phyloP scores from a whole-genome alignment of 2,797 vertebrate species.

The Melanotaenia pygmaea region DNA sequence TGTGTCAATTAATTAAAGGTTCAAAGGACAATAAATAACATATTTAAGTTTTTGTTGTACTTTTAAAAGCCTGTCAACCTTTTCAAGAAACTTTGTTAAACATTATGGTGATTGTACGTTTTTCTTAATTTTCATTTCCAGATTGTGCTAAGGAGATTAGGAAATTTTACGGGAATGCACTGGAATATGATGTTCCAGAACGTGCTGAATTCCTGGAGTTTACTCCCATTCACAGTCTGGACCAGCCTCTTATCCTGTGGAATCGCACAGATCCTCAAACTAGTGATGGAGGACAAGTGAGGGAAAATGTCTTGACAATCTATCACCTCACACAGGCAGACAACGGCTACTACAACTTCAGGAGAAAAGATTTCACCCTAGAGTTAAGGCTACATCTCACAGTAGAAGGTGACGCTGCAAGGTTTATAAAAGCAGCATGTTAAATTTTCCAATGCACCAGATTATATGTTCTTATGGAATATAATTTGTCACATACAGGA shows the following conservation, averaged over 20 bases:
- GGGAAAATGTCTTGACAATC: fast-evolving
- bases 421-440: not conserved
- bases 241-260: conserved; percentile 41
- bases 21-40: too few relatives aligned
- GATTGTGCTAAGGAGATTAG: conserved; percentile 8
- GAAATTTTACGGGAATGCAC: fast-evolving
- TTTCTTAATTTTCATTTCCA: conserved; percentile 27
- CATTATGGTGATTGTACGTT: not conserved
- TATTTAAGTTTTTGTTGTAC: too few relatives aligned
- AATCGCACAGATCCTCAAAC: conserved; percentile 31
- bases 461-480: not conserved
- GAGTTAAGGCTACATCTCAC: not conserved
- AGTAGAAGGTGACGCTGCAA: conserved; percentile 54
- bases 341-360: conserved; percentile 60
- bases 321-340: conserved; percentile 28
- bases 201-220: conserved; percentile 35
- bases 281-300: not conserved
- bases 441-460: not conserved
- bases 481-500: conserved; percentile 36
- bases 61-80: too few relatives aligned
- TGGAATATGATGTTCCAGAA: fast-evolving
- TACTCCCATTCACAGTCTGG: fast-evolving
- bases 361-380: conserved; percentile 13
- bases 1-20: too few relatives aligned
- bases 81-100: too few relatives aligned